phyloP scores from a whole-genome alignment of 1,140 invertebrate species.

The Brachionus sp. region DNA sequence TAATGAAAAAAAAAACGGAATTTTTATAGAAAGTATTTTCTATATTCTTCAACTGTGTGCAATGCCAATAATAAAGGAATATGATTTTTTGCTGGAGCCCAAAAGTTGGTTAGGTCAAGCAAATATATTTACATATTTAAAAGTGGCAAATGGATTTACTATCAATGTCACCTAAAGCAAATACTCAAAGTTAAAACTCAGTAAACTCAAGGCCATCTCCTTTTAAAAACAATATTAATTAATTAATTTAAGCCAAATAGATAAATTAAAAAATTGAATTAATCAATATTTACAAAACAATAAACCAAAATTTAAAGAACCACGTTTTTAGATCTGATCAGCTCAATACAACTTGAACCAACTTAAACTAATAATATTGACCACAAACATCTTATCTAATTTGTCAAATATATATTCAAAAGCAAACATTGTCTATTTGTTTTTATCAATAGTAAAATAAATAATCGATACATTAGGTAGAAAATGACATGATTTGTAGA shows the following conservation, averaged over 20 bases:
- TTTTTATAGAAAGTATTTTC: too few relatives aligned
- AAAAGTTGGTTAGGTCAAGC: background rate
- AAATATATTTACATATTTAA: background rate
- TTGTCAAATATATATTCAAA: background rate
- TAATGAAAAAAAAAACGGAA: too few relatives aligned
- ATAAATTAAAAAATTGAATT: slow-evolving; percentile 12
- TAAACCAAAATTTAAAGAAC: background rate
- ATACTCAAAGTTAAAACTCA: background rate
- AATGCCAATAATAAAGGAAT: too few relatives aligned
- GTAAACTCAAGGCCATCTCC: background rate
- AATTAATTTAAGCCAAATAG: slow-evolving; percentile 31
- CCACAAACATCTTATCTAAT: slow-evolving; percentile 21
- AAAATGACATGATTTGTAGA: slow-evolving; percentile 21
- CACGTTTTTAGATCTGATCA: background rate
- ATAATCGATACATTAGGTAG: background rate
- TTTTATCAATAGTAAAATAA: background rate
- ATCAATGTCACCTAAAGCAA: background rate
- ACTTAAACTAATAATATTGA: background rate
- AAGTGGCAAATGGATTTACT: background rate
- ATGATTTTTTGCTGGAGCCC: background rate
- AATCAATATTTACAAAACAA: background rate
- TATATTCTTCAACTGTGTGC: too few relatives aligned
- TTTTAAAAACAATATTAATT: slow-evolving; percentile 30
- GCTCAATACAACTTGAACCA: background rate
- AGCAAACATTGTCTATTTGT: slow-evolving; percentile 18